A percentile compares a stretch with the other conserved stretches of the same genome.
Evolutionary conservation across 2,797 vertebrate genomes (phyloP).

Genomic region (Cercopithecus neglectus): DNA sequence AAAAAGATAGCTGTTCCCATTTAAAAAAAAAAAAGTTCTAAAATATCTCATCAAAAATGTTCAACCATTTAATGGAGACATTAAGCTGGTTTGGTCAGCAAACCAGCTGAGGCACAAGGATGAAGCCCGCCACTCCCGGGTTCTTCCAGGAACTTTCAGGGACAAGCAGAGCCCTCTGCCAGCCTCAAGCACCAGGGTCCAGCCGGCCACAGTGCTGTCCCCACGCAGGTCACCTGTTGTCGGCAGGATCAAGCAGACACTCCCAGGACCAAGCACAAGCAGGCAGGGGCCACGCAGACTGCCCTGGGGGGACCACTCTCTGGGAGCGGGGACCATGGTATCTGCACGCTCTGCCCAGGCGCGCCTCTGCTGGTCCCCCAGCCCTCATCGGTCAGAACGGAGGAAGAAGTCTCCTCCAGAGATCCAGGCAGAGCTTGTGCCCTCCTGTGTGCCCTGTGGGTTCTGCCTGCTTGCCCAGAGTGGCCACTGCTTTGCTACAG

Average conservation of each 20-base stretch:
- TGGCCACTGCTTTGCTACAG: not conserved
- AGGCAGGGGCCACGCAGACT: no score
- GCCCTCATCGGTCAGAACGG: fast-evolving
- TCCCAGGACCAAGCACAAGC: no score
- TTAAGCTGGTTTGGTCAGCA: no score
- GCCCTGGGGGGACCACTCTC: fast-evolving
- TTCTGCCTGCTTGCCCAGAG: not conserved
- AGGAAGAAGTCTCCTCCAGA: not conserved
- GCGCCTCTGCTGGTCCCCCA: fast-evolving
- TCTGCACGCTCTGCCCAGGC: not conserved
- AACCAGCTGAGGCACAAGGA: not conserved
- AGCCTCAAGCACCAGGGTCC: not conserved
- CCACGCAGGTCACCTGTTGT: not conserved
- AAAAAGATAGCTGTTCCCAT: not conserved
- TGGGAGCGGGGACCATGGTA: fast-evolving
- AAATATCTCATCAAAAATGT: not conserved
- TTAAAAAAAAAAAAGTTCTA: not conserved
- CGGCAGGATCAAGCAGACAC: fast-evolving
- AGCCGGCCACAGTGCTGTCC: not conserved
- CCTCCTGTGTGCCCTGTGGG: not conserved
- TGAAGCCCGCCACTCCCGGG: not conserved
- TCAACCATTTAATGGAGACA: not conserved
- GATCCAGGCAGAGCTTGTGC: not conserved
- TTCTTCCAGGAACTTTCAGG: not conserved
- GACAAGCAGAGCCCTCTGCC: not conserved